Percentiles rank a stretch among this genome's conserved stretches.
Conservation (phyloP, 2,888 invertebrate genomes). For the Drosophila kambysellisi region DNA sequence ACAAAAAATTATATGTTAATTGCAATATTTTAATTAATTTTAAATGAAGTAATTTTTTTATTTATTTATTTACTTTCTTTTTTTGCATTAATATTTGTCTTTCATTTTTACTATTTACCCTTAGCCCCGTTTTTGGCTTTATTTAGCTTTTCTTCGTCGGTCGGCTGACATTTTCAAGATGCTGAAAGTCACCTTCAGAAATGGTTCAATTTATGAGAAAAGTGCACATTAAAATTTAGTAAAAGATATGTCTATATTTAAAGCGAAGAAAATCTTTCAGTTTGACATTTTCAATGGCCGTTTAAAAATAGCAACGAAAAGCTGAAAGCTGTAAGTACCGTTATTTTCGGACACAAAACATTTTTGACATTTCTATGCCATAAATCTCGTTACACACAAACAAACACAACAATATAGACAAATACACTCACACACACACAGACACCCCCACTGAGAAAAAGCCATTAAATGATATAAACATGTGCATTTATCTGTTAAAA, state of each 20-base stretch:
- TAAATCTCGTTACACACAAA: slow-evolving; percentile 52
- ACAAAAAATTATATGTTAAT: background rate
- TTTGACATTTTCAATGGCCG: slow-evolving; percentile 33
- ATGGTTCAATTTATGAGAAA: slow-evolving; percentile 49
- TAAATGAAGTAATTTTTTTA: background rate
- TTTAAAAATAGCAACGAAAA: slow-evolving; percentile 43
- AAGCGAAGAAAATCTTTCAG: slow-evolving; percentile 20
- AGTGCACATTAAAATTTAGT: slow-evolving; percentile 36
- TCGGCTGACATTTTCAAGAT: slow-evolving; percentile 5
- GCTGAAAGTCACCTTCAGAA: slow-evolving; percentile 69
- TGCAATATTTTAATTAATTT: background rate
- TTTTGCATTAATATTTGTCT: background rate
- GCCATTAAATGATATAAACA: slow-evolving; percentile 27
- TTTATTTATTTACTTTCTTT: background rate
- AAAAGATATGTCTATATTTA: slow-evolving; percentile 19
- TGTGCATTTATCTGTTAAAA: slow-evolving; percentile 36
- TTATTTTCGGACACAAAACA: slow-evolving; percentile 31
- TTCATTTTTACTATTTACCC: background rate
- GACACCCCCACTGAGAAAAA: slow-evolving; percentile 48
- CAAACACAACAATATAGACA: slow-evolving; percentile 6
- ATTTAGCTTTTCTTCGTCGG: background rate
- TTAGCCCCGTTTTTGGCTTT: background rate
- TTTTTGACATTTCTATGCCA: slow-evolving; percentile 73
- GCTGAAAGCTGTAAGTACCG: slow-evolving; percentile 28
- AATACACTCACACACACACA: background rate